A percentile compares a stretch with the other conserved stretches of the same genome.
Evolutionary conservation across 2,113 vertebrate genomes (phyloP).

Genomic region (Phaetusa simplex): DNA sequence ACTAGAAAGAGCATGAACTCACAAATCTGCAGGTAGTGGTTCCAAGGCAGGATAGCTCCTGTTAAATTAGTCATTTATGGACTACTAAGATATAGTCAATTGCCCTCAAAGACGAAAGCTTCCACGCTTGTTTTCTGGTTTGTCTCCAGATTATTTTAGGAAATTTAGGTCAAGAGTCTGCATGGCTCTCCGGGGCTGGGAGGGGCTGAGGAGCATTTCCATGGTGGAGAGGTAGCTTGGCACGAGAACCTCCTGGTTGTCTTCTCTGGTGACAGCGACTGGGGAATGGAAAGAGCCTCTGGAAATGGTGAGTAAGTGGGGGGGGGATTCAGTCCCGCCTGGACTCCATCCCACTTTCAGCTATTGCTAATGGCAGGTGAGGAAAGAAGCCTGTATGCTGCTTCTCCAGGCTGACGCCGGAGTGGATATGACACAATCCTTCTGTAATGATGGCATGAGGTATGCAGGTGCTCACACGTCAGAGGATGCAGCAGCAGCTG

Average conservation of each 20-base stretch:
- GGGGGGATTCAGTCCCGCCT: background rate
- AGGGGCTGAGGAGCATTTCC: background rate
- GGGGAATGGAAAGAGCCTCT: background rate
- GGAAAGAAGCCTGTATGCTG: background rate
- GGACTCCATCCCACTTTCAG: background rate
- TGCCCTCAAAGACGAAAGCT: background rate
- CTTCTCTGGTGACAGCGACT: background rate
- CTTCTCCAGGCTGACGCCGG: rapidly evolving
- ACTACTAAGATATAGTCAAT: background rate
- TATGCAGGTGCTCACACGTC: background rate
- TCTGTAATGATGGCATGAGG: background rate
- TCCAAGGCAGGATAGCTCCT: background rate
- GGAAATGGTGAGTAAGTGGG: rapidly evolving
- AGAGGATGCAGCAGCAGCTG: background rate
- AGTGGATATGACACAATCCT: background rate
- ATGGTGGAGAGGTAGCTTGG: background rate
- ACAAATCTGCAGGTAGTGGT: background rate
- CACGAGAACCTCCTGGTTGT: background rate
- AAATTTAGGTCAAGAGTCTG: background rate
- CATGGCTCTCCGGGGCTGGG: background rate
- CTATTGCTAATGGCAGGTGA: background rate
- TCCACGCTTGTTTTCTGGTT: background rate
- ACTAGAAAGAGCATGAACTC: background rate
- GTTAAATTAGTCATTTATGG: background rate
- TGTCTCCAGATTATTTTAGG: background rate